phyloP scores from a whole-genome alignment of 2,113 vertebrate genomes.

The Pseudorhombus dupliciocellatus region DNA sequence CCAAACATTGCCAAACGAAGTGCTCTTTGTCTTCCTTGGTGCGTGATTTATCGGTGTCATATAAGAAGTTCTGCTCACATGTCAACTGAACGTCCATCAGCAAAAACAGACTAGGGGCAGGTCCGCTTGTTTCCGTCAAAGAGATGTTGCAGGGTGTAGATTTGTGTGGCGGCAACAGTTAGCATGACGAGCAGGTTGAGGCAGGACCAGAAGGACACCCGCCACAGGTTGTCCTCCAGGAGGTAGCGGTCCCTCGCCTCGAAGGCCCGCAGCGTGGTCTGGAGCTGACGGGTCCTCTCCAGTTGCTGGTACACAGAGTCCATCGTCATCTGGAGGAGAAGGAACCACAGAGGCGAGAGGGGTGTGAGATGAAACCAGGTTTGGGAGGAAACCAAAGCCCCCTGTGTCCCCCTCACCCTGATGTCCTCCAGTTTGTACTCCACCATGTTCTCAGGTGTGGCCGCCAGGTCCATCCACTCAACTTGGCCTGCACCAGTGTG shows the following conservation, averaged over 20 bases:
- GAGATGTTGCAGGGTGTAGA: slow-evolving; percentile 84
- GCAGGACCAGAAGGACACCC: slow-evolving; percentile 89
- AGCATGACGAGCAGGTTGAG: slow-evolving; percentile 83
- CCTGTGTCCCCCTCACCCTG: slow-evolving; percentile 60
- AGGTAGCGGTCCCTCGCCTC: slow-evolving; percentile 88
- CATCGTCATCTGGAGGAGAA: slow-evolving; percentile 76
- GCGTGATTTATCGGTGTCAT: no score
- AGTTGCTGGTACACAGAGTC: slow-evolving; percentile 80
- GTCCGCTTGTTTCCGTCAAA: slow-evolving; percentile 80
- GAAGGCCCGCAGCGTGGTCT: slow-evolving; percentile 80
- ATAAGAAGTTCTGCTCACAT: background rate
- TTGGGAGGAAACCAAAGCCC: background rate
- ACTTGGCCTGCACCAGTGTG: slow-evolving; percentile 54
- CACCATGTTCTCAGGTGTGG: slow-evolving; percentile 78
- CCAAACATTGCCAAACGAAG: no score
- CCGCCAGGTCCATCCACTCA: slow-evolving; percentile 75
- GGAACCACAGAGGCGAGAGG: background rate
- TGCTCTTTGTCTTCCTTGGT: no score
- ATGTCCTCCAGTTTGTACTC: slow-evolving; percentile 77
- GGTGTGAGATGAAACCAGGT: background rate
- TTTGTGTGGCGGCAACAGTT: slow-evolving; percentile 80
- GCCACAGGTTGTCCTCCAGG: slow-evolving; percentile 86
- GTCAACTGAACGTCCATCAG: background rate
- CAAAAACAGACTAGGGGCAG: slow-evolving; percentile 65
- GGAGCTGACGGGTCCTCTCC: slow-evolving; percentile 83